Percentiles rank a stretch among this genome's conserved stretches.
These are phyloP conservation scores for Stictocephala bisonia DNA, from an alignment of 2,888 invertebrate species.

Conservation along the genomic window DNA sequence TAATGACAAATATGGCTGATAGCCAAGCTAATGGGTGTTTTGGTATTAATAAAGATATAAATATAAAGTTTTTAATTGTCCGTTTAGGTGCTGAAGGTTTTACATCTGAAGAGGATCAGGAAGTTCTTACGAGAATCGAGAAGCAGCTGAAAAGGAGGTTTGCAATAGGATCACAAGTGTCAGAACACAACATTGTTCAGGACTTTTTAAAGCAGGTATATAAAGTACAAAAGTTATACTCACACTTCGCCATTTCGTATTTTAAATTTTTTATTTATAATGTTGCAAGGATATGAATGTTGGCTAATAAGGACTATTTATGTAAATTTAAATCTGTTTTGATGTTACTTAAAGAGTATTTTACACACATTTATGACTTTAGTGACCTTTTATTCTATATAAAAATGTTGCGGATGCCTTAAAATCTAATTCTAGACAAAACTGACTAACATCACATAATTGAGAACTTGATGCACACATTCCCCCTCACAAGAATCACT, in stretches of 20 bases:
- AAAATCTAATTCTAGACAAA: no score
- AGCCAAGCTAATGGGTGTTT: no score
- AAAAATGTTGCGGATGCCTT: no score
- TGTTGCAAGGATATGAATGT: no score
- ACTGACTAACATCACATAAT: no score
- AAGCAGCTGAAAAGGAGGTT: constrained; percentile 94
- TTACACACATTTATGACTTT: no score
- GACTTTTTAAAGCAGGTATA: constrained; percentile 59
- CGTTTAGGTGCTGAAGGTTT: constrained; percentile 94
- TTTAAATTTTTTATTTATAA: no score
- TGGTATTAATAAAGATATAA: background rate
- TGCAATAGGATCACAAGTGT: constrained; percentile 95
- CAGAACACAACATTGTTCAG: constrained; percentile 92
- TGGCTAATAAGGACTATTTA: background rate
- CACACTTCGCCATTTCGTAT: background rate
- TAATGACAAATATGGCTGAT: no score
- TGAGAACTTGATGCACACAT: no score
- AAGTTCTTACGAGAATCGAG: constrained; percentile 89
- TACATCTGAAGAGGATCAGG: constrained; percentile 94
- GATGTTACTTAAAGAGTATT: background rate
- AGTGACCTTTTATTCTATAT: no score
- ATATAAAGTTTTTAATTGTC: background rate
- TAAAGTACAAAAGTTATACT: background rate
- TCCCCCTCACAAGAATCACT: no score
- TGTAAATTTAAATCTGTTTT: background rate